Evolutionary conservation across 2,113 vertebrate genomes (phyloP).

Genomic region (Chiloscyllium plagiosum): DNA sequence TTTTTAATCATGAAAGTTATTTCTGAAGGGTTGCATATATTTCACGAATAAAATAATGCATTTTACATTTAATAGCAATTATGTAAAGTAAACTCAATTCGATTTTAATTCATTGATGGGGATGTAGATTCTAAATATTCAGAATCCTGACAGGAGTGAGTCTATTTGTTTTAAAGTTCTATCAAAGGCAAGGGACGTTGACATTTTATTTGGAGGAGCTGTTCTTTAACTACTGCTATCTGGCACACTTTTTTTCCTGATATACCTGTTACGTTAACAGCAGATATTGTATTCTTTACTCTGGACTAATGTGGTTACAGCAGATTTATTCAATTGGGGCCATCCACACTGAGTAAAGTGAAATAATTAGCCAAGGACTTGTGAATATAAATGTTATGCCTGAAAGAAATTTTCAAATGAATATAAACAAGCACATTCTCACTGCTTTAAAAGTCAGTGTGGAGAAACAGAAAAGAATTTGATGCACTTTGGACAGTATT

Average conservation of each 20-base stretch:
- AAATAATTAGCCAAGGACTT: neutral
- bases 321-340: neutral
- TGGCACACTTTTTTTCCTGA: neutral
- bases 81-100: neutral
- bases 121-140: neutral
- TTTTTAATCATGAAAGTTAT: neutral
- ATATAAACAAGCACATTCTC: neutral
- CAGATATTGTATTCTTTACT: neutral
- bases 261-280: neutral
- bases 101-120: neutral
- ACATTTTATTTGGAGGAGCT: neutral
- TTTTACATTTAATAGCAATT: neutral
- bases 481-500: neutral
- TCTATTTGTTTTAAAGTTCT: neutral
- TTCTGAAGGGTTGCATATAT: neutral
- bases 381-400: neutral
- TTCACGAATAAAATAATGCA: neutral
- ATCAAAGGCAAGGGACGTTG: neutral
- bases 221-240: neutral
- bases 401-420: neutral
- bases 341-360: neutral
- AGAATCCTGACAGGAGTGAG: neutral
- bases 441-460: conserved; percentile 17
- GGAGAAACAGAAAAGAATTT: neutral
- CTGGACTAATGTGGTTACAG: neutral